Base-by-base conservation (phyloP, 2,113 vertebrate genomes). In the Larimichthys polyactis region DNA sequence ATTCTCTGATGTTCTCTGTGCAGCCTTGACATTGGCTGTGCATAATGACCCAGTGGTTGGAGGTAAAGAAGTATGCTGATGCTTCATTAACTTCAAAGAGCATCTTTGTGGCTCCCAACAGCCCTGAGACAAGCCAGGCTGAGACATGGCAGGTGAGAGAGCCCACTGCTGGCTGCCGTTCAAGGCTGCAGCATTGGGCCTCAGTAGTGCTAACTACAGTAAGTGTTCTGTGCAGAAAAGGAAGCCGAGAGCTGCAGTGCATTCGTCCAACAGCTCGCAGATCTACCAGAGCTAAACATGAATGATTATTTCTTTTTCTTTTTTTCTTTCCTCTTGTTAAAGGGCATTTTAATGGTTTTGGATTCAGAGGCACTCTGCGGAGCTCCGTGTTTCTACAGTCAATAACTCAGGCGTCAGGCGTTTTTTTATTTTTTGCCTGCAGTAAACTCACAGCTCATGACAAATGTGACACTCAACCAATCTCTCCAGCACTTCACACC, bases 11-110 rank as follows among this genome's bases (percentile, higher is more conserved):
- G 52, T 79, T 43, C 59, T 82, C 27, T 15, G 63, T 58, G 65
- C 75, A 27, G 55, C 59, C 70, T 81, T 91, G 81, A 85, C 87
- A 74, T 77, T 71, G 84, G 77, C 65, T 20, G 66, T 27, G 74
- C 32, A 87, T 83, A 90, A 87, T 90, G 87, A 85, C 83, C 84
- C 76, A 3, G 65, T 51, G 69, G 75, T 44, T 44, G 59, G 75
- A 72, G 87, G 79, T 89, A 84, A 82, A 89, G 81, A 43, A 72
- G 76, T 74, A 27, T 78, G 82, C 88, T 87, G 89, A 92, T 87
- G 87, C 90, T 87, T 92, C 87, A 82, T 91, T 92, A 88, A 91
- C 88, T 91, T 92, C 90, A 93, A 90, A 93, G 75, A 80, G 81
- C 71, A 67, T 90, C 87, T 89, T 66, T 80, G 83, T 80, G 86